Evolutionary conservation across 92 coral and sea anemone species (phyloP).

Genomic region (Actinostola sp.): DNA sequence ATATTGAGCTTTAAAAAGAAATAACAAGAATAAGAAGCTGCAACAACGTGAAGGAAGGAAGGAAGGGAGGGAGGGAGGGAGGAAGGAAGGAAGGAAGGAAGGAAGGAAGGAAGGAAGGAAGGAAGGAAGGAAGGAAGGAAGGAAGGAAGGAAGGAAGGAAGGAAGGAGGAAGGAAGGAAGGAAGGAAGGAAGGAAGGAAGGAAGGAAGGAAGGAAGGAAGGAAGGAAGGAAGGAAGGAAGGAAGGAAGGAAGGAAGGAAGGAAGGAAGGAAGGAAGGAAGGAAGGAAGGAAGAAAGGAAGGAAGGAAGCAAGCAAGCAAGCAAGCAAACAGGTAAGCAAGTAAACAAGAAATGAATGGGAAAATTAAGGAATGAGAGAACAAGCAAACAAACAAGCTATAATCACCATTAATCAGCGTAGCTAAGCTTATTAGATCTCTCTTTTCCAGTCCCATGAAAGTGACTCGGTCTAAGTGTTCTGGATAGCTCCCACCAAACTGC

Average conservation of each 20-base stretch:
- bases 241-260: background rate
- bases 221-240: background rate
- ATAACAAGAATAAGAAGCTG: background rate
- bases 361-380: background rate
- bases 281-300: background rate
- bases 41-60: background rate
- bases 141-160: background rate
- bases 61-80: background rate
- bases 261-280: background rate
- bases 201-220: background rate
- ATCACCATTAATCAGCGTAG: slow-evolving; percentile 76
- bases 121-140: slow-evolving; percentile 1
- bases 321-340: background rate
- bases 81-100: background rate
- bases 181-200: background rate
- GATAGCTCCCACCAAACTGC: slow-evolving; percentile 84
- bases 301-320: background rate
- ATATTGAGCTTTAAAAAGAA: slow-evolving; percentile 65
- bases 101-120: background rate
- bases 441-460: slow-evolving; percentile 77
- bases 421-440: slow-evolving; percentile 64
- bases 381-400: background rate
- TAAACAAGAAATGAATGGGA: background rate
- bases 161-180: background rate
- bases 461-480: slow-evolving; percentile 75